Evolutionary conservation across 2,888 invertebrate species (phyloP).

Genomic region (Epinotia bilunana): DNA sequence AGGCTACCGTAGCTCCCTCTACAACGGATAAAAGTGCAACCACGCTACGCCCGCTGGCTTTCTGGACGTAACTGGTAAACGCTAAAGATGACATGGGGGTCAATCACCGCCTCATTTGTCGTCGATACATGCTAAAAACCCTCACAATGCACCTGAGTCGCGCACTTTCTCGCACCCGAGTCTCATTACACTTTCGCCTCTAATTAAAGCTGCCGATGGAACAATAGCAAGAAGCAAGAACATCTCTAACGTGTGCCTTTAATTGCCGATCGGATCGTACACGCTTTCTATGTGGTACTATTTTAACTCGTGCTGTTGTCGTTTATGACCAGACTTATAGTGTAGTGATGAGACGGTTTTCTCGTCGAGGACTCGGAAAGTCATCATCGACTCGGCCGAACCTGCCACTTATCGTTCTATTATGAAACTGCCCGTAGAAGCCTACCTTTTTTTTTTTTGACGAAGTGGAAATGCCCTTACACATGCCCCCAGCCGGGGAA

Average conservation of each 20-base stretch:
- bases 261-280: conserved; percentile 79
- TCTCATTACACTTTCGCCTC: conserved; percentile 81
- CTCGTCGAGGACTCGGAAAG: not conserved
- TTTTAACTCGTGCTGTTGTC: conserved; percentile 24
- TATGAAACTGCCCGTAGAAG: too few relatives aligned
- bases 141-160: conserved; percentile 62
- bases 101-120: conserved; percentile 7
- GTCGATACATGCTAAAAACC: conserved; percentile 36
- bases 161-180: conserved; percentile 73
- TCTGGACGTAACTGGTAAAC: too few relatives aligned
- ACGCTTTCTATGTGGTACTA: conserved; percentile 74
- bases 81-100: not conserved
- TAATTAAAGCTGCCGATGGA: conserved; percentile 79
- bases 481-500: too few relatives aligned
- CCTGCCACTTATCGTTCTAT: too few relatives aligned
- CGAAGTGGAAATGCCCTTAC: too few relatives aligned
- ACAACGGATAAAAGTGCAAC: too few relatives aligned
- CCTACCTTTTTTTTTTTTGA: too few relatives aligned
- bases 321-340: not conserved
- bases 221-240: conserved; percentile 79
- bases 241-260: conserved; percentile 76
- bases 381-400: not conserved
- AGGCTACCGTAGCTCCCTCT: too few relatives aligned
- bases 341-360: not conserved
- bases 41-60: too few relatives aligned